Conservation (phyloP, 2,888 invertebrate genomes). For the Lapara coniferarum region DNA sequence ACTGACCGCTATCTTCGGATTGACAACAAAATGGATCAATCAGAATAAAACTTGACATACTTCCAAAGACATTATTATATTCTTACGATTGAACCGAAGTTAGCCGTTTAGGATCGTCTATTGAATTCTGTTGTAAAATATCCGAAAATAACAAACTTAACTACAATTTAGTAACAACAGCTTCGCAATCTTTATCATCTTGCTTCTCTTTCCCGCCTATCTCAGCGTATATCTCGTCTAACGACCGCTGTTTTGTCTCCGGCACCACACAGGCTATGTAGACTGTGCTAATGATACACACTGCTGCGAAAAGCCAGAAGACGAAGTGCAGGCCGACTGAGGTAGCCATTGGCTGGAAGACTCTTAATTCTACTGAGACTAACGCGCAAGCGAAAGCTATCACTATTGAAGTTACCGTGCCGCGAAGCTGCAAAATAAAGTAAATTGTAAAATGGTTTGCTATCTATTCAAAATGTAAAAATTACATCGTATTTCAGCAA, state of each 20-base stretch:
- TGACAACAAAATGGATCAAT: too few relatives aligned
- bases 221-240: constrained; percentile 73
- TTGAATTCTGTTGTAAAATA: background rate
- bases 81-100: too few relatives aligned
- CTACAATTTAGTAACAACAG: constrained; percentile 67
- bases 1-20: too few relatives aligned
- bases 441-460: too few relatives aligned
- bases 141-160: background rate
- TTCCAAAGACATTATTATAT: too few relatives aligned
- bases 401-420: constrained; percentile 74
- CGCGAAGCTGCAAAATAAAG: constrained; percentile 62
- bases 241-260: constrained; percentile 67
- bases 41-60: too few relatives aligned
- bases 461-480: too few relatives aligned
- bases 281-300: constrained; percentile 69
- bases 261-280: constrained; percentile 68
- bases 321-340: constrained; percentile 64
- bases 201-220: constrained; percentile 57
- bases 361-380: constrained; percentile 69
- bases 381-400: constrained; percentile 72
- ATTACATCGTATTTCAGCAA: too few relatives aligned
- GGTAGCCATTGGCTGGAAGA: constrained; percentile 68
- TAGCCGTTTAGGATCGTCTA: background rate
- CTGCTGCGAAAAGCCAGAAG: constrained; percentile 71
- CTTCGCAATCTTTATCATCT: constrained; percentile 60